Evolutionary conservation across 2,797 vertebrate species (phyloP).

Genomic region (Phoeniculus purpureus): DNA sequence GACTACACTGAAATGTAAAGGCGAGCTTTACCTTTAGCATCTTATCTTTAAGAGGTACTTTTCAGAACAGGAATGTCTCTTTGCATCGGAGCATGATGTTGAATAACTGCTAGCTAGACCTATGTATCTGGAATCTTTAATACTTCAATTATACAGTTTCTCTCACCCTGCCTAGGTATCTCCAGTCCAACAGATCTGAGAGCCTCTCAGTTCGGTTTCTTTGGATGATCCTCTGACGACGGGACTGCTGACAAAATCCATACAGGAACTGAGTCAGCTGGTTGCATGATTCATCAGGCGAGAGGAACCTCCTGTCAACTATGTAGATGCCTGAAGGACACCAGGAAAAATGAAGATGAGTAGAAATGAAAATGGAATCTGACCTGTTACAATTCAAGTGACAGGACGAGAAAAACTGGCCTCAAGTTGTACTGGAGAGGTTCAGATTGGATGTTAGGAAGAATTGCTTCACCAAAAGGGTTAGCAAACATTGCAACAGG

Average conservation of each 20-base stretch:
- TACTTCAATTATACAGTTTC: not conserved
- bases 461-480: too few relatives aligned
- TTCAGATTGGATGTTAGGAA: too few relatives aligned
- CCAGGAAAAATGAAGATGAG: not conserved
- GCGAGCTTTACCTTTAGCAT: not conserved
- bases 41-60: not conserved
- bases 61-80: not conserved
- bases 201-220: slow-evolving; percentile 94
- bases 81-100: not conserved
- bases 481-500: too few relatives aligned
- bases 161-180: slow-evolving; percentile 91
- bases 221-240: slow-evolving; percentile 94
- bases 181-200: slow-evolving; percentile 95
- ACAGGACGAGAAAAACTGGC: too few relatives aligned
- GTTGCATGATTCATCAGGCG: slow-evolving; percentile 92
- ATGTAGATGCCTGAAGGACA: slow-evolving; percentile 90
- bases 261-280: slow-evolving; percentile 97
- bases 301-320: slow-evolving; percentile 91
- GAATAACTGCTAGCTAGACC: not conserved
- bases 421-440: too few relatives aligned
- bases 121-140: not conserved
- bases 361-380: not conserved
- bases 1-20: not conserved
- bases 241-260: slow-evolving; percentile 92
- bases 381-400: not conserved